A percentile compares a stretch with the other conserved stretches of the same genome.
Evolutionary conservation across 2,797 vertebrate species (phyloP).

Genomic region (Mormyrops attenuatus): DNA sequence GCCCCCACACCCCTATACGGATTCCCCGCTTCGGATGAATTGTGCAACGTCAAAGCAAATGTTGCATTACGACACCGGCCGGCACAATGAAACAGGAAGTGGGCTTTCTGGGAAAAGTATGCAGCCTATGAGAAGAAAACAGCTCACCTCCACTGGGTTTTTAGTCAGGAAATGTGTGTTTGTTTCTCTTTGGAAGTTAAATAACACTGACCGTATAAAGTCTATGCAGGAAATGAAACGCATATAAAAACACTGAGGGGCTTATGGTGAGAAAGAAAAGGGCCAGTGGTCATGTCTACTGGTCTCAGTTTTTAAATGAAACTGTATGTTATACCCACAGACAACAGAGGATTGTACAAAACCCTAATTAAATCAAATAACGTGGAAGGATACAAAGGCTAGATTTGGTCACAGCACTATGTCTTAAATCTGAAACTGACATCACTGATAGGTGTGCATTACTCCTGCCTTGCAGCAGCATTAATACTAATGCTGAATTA

Average conservation of each 20-base stretch:
- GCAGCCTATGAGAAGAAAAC: constrained; percentile 26
- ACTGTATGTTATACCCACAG: neutral
- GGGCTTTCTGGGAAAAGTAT: constrained; percentile 32
- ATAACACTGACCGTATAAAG: neutral
- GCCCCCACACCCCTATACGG: neutral
- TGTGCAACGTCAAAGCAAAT: constrained; percentile 38
- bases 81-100: constrained; percentile 51
- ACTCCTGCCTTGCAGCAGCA: neutral
- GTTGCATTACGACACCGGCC: constrained; percentile 35
- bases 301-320: neutral
- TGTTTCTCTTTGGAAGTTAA: constrained; percentile 28
- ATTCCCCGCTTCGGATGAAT: constrained; percentile 20
- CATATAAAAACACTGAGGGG: neutral
- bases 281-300: neutral
- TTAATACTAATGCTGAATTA: neutral
- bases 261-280: neutral
- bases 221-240: constrained; percentile 23
- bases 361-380: neutral
- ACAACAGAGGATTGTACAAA: neutral
- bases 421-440: neutral
- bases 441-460: neutral
- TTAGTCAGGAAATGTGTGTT: constrained; percentile 38
- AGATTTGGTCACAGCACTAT: neutral
- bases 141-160: constrained; percentile 18
- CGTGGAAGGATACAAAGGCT: neutral